These are phyloP conservation scores for Psammodynastes pulverulentus DNA, from an alignment of 2,113 vertebrate species.

Conservation along the genomic window DNA sequence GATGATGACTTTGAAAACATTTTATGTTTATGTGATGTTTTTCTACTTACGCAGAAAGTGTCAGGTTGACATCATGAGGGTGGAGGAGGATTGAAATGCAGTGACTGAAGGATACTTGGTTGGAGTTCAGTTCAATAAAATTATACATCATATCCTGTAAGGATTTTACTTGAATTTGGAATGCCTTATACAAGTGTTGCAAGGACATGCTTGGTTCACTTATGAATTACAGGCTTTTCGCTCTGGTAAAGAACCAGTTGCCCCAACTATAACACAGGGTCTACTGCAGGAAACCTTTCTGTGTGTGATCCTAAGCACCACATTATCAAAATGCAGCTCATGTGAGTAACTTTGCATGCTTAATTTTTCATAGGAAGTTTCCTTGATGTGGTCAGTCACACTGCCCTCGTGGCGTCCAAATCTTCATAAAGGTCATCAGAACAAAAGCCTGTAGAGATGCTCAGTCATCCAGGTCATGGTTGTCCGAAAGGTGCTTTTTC, in stretches of 20 bases:
- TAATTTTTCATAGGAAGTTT: neutral
- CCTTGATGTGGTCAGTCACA: neutral
- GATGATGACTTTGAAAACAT: neutral
- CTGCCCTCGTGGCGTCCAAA: neutral
- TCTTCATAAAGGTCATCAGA: neutral
- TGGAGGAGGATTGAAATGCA: neutral
- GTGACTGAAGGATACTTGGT: neutral
- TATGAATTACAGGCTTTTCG: neutral
- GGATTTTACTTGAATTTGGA: neutral
- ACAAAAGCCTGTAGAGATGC: too few relatives aligned
- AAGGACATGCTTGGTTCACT: neutral
- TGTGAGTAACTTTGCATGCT: neutral
- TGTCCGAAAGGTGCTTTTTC: too few relatives aligned
- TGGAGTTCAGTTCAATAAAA: neutral
- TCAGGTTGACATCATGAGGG: neutral
- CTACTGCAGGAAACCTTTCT: neutral
- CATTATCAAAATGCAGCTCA: neutral
- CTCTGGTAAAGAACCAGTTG: neutral
- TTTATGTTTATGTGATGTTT: neutral
- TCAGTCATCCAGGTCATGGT: too few relatives aligned
- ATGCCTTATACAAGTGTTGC: neutral
- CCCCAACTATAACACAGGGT: neutral
- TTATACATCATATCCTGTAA: neutral
- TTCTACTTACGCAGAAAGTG: neutral
- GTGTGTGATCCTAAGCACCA: neutral